Percentiles rank a stretch among this genome's conserved stretches.
Evolutionary conservation across 2,113 vertebrate species (phyloP).

Genomic region (Limanda limanda): DNA sequence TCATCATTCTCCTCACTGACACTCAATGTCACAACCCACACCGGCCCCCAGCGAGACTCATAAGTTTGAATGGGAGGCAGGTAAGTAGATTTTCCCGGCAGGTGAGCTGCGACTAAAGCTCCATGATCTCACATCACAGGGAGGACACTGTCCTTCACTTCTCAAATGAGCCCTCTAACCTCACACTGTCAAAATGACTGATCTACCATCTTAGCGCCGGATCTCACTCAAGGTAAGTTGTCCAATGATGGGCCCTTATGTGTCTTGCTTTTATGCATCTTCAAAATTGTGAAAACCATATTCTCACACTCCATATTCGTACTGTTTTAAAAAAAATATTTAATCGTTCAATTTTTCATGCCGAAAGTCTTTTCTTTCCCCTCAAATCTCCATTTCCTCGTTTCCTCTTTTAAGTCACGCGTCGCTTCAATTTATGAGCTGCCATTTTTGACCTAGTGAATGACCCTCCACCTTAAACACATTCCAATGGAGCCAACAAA

Average conservation of each 20-base stretch:
- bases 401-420: conserved; percentile 37
- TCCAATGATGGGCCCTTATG: conserved; percentile 51
- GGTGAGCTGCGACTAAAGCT: conserved; percentile 70
- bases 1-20: conserved; percentile 38
- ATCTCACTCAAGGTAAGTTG: conserved; percentile 74
- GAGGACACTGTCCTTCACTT: conserved; percentile 73
- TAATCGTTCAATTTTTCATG: conserved; percentile 33
- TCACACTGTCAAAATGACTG: conserved; percentile 71
- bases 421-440: conserved; percentile 77
- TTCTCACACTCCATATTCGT: conserved; percentile 30
- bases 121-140: conserved; percentile 56
- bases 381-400: conserved; percentile 9
- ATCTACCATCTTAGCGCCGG: conserved; percentile 50
- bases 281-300: conserved; percentile 11
- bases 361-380: conserved; percentile 2
- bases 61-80: conserved; percentile 43
- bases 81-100: conserved; percentile 57
- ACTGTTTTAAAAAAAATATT: conserved; percentile 2
- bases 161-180: conserved; percentile 73
- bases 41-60: conserved; percentile 29
- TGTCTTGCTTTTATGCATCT: conserved; percentile 51
- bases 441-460: conserved; percentile 76
- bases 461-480: conserved; percentile 78
- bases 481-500: conserved; percentile 79
- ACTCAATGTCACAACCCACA: conserved; percentile 48